A percentile compares a stretch with the other conserved stretches of the same genome.
Evolutionary conservation across 2,888 invertebrate species (phyloP).

Genomic region (Alcis repandata): DNA sequence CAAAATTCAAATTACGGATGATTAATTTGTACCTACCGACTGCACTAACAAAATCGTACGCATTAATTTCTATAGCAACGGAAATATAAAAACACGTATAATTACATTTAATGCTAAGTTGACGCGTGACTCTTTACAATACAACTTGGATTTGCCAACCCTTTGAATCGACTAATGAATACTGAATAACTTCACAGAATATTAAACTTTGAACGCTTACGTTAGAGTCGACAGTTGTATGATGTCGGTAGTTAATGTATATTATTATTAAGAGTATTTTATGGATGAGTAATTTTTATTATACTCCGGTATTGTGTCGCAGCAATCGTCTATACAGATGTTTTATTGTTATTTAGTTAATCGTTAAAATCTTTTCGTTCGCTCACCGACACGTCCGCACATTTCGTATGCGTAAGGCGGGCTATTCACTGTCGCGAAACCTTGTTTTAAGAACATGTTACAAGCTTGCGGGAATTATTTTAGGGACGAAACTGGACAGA

Average conservation of each 20-base stretch:
- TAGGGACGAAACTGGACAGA: too few species aligned
- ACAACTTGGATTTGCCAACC: conserved; percentile 85
- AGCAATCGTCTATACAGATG: conserved; percentile 57
- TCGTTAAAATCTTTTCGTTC: conserved; percentile 58
- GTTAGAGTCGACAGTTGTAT: conserved; percentile 52
- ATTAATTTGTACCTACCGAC: conserved; percentile 39
- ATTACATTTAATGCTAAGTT: conserved; percentile 77
- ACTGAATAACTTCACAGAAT: conserved; percentile 44
- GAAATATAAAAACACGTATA: conserved; percentile 78
- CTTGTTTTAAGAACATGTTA: background rate
- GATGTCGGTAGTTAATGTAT: conserved; percentile 60
- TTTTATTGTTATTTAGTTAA: conserved; percentile 58
- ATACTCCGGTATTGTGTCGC: conserved; percentile 69
- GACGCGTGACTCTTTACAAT: conserved; percentile 85
- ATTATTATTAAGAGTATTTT: conserved; percentile 76
- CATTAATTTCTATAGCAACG: conserved; percentile 76
- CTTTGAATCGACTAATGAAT: conserved; percentile 84
- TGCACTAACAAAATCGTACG: conserved; percentile 47
- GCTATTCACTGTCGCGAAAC: background rate
- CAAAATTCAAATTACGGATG: conserved; percentile 40
- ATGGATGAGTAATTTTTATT: conserved; percentile 84
- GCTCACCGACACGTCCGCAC: conserved; percentile 41
- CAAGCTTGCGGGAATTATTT: too few species aligned
- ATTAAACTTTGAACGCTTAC: conserved; percentile 51
- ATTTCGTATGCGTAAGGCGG: conserved; percentile 18